These are phyloP conservation scores for Pilophorus perplexus DNA, from an alignment of 2,888 invertebrate genomes.

Conservation along the genomic window DNA sequence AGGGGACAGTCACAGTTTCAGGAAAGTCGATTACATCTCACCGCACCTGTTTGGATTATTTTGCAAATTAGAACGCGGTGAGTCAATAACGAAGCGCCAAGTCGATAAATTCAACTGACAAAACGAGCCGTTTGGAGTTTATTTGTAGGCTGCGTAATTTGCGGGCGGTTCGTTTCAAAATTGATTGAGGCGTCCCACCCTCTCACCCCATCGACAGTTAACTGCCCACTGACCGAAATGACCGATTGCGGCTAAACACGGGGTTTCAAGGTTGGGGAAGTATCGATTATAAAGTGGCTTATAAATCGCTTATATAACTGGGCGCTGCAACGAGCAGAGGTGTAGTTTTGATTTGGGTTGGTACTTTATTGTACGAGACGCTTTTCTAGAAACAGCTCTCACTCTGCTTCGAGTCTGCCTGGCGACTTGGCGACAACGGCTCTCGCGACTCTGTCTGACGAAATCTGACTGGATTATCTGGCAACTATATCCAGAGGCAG, in stretches of 20 bases:
- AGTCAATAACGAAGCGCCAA: conserved; percentile 5
- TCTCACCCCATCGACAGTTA: not conserved
- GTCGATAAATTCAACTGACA: conserved; percentile 22
- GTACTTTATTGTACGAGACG: no score
- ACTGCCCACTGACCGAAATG: not conserved
- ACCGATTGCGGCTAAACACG: conserved; percentile 3
- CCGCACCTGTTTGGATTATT: not conserved
- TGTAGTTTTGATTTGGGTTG: no score
- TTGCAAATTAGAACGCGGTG: not conserved
- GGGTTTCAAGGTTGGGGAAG: conserved; percentile 13
- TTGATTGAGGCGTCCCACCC: not conserved
- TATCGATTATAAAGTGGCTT: conserved; percentile 15
- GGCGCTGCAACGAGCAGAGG: no score
- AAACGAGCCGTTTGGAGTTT: not conserved
- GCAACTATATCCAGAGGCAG: no score
- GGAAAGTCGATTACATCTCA: no score
- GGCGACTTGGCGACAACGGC: no score
- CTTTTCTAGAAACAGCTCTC: no score
- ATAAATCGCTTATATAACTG: no score
- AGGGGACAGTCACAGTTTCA: no score
- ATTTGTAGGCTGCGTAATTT: not conserved
- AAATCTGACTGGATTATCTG: no score
- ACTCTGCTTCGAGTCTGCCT: no score
- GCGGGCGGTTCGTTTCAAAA: conserved; percentile 1
- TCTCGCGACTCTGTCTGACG: no score